These are phyloP conservation scores for Aegotheles bennettii DNA, from an alignment of 2,113 vertebrate genomes.

Conservation along the genomic window DNA sequence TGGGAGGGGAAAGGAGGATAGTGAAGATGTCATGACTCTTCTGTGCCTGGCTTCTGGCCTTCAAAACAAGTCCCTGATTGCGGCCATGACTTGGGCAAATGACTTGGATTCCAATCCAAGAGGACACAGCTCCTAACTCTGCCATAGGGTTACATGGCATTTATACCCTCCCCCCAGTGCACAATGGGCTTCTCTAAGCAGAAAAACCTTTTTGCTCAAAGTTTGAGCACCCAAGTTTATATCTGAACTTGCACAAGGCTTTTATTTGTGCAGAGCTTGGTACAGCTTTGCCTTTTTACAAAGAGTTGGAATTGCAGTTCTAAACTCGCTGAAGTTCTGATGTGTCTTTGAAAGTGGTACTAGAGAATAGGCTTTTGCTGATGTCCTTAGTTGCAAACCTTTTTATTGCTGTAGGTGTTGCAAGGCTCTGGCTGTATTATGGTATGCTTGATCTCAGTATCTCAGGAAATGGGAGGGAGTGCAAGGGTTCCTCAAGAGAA, in stretches of 20 bases:
- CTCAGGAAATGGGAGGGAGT: background rate
- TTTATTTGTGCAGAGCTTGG: background rate
- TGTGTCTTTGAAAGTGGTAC: background rate
- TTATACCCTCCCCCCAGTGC: rapidly evolving
- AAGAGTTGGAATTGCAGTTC: background rate
- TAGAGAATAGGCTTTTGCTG: background rate
- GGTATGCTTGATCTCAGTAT: rapidly evolving
- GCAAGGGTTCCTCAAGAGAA: background rate
- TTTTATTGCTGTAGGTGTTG: background rate
- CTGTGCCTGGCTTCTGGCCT: background rate
- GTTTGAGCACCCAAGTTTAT: rapidly evolving
- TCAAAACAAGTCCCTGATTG: background rate
- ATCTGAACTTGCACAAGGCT: too few relatives aligned
- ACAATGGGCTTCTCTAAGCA: rapidly evolving
- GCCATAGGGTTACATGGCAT: background rate
- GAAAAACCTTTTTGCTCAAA: background rate
- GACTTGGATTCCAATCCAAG: background rate
- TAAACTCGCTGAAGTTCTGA: background rate
- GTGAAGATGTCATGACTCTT: background rate
- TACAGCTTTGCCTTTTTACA: background rate
- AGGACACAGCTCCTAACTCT: background rate
- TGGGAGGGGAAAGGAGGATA: background rate
- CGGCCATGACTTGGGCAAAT: background rate
- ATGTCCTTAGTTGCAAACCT: rapidly evolving
- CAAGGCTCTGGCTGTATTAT: background rate